Percentiles rank a stretch among this genome's conserved stretches.
Evolutionary conservation across 2,113 vertebrate genomes (phyloP).

Genomic region (Ceyx margarethae): DNA sequence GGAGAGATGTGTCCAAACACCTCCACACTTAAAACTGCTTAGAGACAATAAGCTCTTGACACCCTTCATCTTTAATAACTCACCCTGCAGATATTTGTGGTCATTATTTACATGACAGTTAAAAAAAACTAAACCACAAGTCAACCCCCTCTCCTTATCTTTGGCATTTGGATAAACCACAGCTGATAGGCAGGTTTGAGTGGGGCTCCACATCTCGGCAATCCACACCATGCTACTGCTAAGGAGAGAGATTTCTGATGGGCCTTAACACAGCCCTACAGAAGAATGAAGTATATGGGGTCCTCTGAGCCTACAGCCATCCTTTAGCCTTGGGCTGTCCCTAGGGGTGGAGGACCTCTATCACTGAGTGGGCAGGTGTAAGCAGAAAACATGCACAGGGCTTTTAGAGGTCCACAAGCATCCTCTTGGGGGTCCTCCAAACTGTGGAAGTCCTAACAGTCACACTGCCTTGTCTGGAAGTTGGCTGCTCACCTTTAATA

Average conservation of each 20-base stretch:
- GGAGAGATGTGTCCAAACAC: conserved; percentile 31
- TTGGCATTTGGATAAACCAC: conserved; percentile 61
- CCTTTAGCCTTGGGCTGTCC: background rate
- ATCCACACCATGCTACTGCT: background rate
- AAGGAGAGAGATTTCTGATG: conserved; percentile 11
- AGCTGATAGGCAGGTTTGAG: conserved; percentile 30
- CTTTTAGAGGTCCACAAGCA: background rate
- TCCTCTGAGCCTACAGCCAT: background rate
- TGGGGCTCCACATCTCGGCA: conserved; percentile 7
- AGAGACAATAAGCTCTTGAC: conserved; percentile 9
- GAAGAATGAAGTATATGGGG: background rate
- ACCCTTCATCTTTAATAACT: background rate
- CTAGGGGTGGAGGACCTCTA: background rate
- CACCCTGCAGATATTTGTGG: background rate
- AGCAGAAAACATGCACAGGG: background rate
- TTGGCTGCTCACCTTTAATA: conserved; percentile 44
- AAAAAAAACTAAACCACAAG: background rate
- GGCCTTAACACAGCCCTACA: background rate
- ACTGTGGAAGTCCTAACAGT: conserved; percentile 50
- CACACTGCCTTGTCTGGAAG: conserved; percentile 63
- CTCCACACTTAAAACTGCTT: background rate
- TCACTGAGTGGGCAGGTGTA: background rate
- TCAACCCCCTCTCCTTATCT: conserved; percentile 44
- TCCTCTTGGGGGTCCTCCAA: background rate
- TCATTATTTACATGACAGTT: background rate